Evolutionary conservation across 2,888 invertebrate genomes (phyloP).

Genomic region (Yponomeuta sedellus): DNA sequence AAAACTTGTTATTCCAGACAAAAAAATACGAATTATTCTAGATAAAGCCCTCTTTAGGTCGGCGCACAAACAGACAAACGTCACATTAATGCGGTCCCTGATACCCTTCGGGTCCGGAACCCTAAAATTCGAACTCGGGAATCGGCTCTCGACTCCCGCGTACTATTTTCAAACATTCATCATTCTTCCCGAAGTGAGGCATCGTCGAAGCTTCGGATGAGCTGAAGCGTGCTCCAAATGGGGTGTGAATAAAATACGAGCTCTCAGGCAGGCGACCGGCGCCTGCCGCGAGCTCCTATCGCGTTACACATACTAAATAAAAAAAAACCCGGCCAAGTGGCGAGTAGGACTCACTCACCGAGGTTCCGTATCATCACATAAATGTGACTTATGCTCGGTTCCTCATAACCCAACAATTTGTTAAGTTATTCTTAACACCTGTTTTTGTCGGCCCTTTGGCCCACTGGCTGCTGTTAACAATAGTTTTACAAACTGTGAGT

Average conservation of each 20-base stretch:
- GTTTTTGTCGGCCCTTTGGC: not conserved
- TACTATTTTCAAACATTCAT: not conserved
- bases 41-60: too few species aligned
- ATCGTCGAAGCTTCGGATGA: conserved; percentile 10
- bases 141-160: not conserved
- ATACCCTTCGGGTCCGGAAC: too few species aligned
- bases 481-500: too few species aligned
- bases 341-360: too few species aligned
- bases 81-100: too few species aligned
- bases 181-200: not conserved
- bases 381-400: too few species aligned
- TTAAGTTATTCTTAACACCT: too few species aligned
- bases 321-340: conserved; percentile 20
- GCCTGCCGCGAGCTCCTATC: conserved; percentile 26
- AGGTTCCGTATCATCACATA: not conserved
- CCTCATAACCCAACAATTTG: too few species aligned
- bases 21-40: too few species aligned
- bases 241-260: conserved; percentile 63
- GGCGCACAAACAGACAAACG: too few species aligned
- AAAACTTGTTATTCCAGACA: too few species aligned
- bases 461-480: too few species aligned
- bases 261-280: conserved; percentile 24
- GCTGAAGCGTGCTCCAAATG: conserved; percentile 43
- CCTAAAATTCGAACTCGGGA: not conserved
- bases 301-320: conserved; percentile 38